phyloP scores from a whole-genome alignment of 2,797 vertebrate genomes.

The Anolis apletophallus region DNA sequence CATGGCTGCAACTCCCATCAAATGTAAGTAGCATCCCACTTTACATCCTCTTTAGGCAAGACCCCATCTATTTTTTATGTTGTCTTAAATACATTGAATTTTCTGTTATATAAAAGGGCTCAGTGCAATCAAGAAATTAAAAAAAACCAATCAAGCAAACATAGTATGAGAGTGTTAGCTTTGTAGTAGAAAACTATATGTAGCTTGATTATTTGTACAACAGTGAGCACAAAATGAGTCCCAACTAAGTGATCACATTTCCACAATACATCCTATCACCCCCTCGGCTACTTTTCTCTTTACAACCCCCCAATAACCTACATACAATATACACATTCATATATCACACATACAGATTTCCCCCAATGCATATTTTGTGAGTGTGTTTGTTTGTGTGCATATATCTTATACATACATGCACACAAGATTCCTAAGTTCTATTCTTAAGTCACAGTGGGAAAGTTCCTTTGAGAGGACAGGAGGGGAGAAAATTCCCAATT shows the following conservation, averaged over 20 bases:
- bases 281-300: slow-evolving; percentile 75
- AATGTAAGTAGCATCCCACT: slow-evolving; percentile 49
- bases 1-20: slow-evolving; percentile 56
- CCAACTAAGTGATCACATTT: slow-evolving; percentile 78
- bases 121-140: slow-evolving; percentile 63
- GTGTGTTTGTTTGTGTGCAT: slow-evolving; percentile 70
- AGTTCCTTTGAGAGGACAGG: slow-evolving; percentile 80
- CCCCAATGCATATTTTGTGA: slow-evolving; percentile 80
- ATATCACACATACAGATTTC: slow-evolving; percentile 73
- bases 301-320: slow-evolving; percentile 70
- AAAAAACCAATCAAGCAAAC: slow-evolving; percentile 48
- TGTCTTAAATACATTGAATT: slow-evolving; percentile 75
- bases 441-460: slow-evolving; percentile 85
- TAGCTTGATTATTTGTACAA: slow-evolving; percentile 77
- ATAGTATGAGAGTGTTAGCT: slow-evolving; percentile 83
- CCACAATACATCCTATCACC: slow-evolving; percentile 79
- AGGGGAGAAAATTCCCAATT: slow-evolving; percentile 79
- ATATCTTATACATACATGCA: slow-evolving; percentile 75
- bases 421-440: slow-evolving; percentile 80
- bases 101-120: slow-evolving; percentile 74
- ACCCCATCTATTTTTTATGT: slow-evolving; percentile 49
- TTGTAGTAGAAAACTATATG: slow-evolving; percentile 74
- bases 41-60: slow-evolving; percentile 46
- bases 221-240: slow-evolving; percentile 74
- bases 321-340: slow-evolving; percentile 78